Conservation (phyloP, 1,140 invertebrate species). For the Conus betulinus region DNA sequence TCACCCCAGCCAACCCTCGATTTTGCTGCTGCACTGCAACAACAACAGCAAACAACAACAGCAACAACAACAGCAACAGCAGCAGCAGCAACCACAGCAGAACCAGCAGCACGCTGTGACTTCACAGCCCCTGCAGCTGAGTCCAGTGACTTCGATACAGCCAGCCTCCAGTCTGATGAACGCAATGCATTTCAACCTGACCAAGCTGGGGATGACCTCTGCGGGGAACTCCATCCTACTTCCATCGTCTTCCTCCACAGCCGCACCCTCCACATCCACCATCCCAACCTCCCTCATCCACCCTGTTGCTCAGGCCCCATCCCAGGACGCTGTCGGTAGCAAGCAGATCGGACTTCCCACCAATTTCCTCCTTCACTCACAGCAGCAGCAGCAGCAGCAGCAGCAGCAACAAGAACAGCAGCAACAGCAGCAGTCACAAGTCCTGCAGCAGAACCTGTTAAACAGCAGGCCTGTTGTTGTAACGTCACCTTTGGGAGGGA, state of each 20-base stretch:
- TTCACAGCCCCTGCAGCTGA: conserved; percentile 9
- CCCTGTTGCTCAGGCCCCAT: not conserved
- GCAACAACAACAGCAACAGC: conserved; percentile 29
- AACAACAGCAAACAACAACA: conserved; percentile 32
- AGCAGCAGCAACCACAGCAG: conserved; percentile 31
- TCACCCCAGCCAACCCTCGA: conserved; percentile 19
- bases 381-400: conserved; percentile 43
- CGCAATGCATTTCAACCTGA: conserved; percentile 43
- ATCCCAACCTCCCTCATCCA: conserved; percentile 10
- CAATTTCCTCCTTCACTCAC: conserved; percentile 60
- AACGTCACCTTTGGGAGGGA: conserved; percentile 51
- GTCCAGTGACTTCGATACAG: conserved; percentile 3
- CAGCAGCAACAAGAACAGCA: conserved; percentile 36
- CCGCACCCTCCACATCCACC: conserved; percentile 5
- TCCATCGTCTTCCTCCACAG: not conserved
- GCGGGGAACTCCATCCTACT: conserved; percentile 3
- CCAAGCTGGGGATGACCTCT: conserved; percentile 4
- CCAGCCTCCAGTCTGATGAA: conserved; percentile 25
- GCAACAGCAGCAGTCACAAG: conserved; percentile 47
- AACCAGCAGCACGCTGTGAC: not conserved
- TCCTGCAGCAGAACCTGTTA: conserved; percentile 43
- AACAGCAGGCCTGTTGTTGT: conserved; percentile 36
- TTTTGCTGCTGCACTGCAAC: conserved; percentile 28
- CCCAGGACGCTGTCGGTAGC: not conserved
- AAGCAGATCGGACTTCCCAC: conserved; percentile 36